Conservation (phyloP, 2,888 invertebrate genomes). For the Gymnoscelis rufifasciata region DNA sequence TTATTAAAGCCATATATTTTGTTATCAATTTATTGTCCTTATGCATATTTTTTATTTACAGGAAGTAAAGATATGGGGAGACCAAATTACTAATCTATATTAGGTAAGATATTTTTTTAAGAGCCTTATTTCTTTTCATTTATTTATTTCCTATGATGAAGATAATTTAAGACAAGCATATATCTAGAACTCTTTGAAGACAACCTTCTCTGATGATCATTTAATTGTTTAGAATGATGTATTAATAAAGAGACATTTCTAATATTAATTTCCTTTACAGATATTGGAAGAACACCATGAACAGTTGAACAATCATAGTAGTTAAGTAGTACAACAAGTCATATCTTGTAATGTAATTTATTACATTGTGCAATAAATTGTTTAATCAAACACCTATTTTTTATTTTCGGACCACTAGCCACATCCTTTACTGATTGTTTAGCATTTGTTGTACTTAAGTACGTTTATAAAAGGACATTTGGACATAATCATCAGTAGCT, state of each 20-base stretch:
- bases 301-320: too few relatives aligned
- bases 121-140: too few relatives aligned
- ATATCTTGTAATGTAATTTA: not conserved
- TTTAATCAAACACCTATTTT: conserved; percentile 22
- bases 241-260: too few relatives aligned
- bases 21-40: not conserved
- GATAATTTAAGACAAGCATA: conserved; percentile 29
- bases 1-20: not conserved
- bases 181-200: conserved; percentile 29
- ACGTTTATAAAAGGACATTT: too few relatives aligned
- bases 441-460: not conserved
- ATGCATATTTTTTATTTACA: not conserved
- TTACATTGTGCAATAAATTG: conserved; percentile 6
- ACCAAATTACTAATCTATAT: too few relatives aligned
- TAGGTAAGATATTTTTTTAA: too few relatives aligned
- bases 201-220: conserved; percentile 2
- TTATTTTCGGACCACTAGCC: conserved; percentile 26
- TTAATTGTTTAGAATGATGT: too few relatives aligned
- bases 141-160: conserved; percentile 23
- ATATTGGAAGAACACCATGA: too few relatives aligned
- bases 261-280: too few relatives aligned
- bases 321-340: too few relatives aligned
- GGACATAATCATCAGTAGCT: too few relatives aligned
- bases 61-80: not conserved
- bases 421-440: conserved; percentile 9